Evolutionary conservation across 1,140 invertebrate genomes (phyloP).

Genomic region (Scaptomyza graminum): DNA sequence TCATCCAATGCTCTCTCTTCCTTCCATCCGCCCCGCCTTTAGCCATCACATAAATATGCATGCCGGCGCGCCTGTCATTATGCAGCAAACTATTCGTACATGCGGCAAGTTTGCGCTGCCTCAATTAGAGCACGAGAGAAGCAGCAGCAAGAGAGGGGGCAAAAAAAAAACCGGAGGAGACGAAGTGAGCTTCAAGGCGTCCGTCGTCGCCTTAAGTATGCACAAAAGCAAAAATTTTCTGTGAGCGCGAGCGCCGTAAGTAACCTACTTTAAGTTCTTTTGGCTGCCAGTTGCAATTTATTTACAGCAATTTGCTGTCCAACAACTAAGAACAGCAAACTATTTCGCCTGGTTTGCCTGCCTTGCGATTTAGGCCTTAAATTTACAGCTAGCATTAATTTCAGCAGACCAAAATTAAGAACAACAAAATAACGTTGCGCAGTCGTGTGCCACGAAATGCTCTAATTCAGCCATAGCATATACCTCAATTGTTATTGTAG

Average conservation of each 20-base stretch:
- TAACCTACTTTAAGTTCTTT: constrained; percentile 76
- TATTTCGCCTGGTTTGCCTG: constrained; percentile 1
- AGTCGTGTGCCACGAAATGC: constrained; percentile 28
- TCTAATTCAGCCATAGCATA: constrained; percentile 16
- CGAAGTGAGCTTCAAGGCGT: constrained; percentile 10
- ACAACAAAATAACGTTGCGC: constrained; percentile 22
- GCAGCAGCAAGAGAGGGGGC: too few relatives aligned
- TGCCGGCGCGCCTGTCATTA: constrained; percentile 69
- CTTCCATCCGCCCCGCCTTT: neutral
- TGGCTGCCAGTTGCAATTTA: constrained; percentile 63
- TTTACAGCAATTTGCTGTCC: constrained; percentile 64
- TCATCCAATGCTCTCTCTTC: neutral
- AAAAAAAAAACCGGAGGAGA: neutral
- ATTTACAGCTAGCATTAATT: constrained; percentile 4
- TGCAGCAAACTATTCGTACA: constrained; percentile 76
- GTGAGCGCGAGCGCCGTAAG: constrained; percentile 42
- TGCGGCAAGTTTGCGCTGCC: constrained; percentile 61
- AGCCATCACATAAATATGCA: constrained; percentile 62
- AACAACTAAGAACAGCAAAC: constrained; percentile 6
- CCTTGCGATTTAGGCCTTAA: constrained; percentile 1
- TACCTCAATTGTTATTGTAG: neutral
- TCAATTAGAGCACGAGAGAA: constrained; percentile 54
- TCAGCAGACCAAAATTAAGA: constrained; percentile 11
- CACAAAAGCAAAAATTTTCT: constrained; percentile 46
- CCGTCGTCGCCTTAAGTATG: constrained; percentile 57